Base-by-base conservation (phyloP, 35 echinoderm and acorn worm species). In the Heliocidaris tuberculata region DNA sequence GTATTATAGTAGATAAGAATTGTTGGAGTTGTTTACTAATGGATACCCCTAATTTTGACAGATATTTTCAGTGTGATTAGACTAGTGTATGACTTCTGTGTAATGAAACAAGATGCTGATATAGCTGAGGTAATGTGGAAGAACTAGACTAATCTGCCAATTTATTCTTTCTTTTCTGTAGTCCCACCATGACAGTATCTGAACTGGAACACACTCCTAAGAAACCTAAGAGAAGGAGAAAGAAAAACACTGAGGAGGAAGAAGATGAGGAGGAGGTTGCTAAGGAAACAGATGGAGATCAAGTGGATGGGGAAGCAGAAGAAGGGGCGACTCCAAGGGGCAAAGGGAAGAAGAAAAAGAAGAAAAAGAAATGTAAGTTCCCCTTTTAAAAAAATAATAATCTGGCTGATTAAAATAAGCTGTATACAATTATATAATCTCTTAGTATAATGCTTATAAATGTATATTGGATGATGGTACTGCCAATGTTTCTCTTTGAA, bases 271-370 rank as follows among this genome's bases (percentile, higher is more conserved):
- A 92, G 31, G 88, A 27, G 71, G 93, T 94, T 90, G 52, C 50
- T 35, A 35, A 88, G 94, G 95, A 95, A 85, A 56, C 88, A 19
- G 93, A 90, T 47, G 87, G 86, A 35, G 93, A 95, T 49, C 31
- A 86, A 88, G 42, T 88, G 19, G 95, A 95, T 49, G 95, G 94
- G 16, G 96, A 99, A 48, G 95, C 86, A 47, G 94, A 94, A 31
- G 65, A 52, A 71, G 88, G 95, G 93, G 54, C 48, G 90, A 93
- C n/a, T 8, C 47, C 48, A 9, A 96, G 59, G 59, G 19, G 86
- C 16, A 95, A 93, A 85, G 88, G 88, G 78, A 95, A 94, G 86
- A 97, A 96, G 94, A 99, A 97, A 94, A 99, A 99, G 90, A 99
- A 96, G 89, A 97, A 78, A 78, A 78, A 97, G 94, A 99, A 96